Conservation (phyloP, 2,888 invertebrate species). For the Cheilosia vulpina region DNA sequence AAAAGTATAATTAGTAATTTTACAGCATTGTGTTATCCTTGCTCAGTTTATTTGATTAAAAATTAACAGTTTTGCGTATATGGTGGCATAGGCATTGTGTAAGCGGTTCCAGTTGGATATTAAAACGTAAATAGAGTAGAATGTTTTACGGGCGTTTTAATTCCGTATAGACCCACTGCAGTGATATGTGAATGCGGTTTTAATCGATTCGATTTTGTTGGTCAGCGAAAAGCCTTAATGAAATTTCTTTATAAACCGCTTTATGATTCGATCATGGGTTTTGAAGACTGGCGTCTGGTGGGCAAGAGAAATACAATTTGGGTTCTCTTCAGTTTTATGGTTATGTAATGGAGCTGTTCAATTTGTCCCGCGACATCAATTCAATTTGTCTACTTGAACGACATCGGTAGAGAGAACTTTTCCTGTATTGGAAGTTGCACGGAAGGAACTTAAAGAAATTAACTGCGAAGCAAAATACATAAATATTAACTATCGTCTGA, state of each 20-base stretch:
- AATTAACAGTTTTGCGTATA: conserved; percentile 4
- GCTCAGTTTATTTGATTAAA: conserved; percentile 28
- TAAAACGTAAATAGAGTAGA: neutral
- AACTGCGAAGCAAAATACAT: too few relatives aligned
- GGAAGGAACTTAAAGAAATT: too few relatives aligned
- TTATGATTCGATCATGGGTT: conserved; percentile 1
- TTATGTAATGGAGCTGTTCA: too few relatives aligned
- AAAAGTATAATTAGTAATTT: conserved; percentile 15
- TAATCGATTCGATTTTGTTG: conserved; percentile 1
- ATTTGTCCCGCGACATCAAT: too few relatives aligned
- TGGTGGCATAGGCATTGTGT: neutral
- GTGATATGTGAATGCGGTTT: neutral
- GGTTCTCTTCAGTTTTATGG: neutral
- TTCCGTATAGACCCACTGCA: neutral
- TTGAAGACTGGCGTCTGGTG: neutral
- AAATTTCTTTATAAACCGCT: neutral
- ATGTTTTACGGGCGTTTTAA: neutral
- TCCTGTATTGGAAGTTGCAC: too few relatives aligned
- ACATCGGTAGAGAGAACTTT: too few relatives aligned
- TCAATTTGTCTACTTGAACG: too few relatives aligned
- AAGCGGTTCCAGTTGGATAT: neutral
- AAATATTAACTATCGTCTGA: too few relatives aligned
- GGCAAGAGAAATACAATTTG: neutral
- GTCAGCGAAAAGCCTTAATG: neutral
- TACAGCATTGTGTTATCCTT: conserved; percentile 20